Conservation (phyloP, 2,797 vertebrate species). For the Spinibarbus caldwelli region DNA sequence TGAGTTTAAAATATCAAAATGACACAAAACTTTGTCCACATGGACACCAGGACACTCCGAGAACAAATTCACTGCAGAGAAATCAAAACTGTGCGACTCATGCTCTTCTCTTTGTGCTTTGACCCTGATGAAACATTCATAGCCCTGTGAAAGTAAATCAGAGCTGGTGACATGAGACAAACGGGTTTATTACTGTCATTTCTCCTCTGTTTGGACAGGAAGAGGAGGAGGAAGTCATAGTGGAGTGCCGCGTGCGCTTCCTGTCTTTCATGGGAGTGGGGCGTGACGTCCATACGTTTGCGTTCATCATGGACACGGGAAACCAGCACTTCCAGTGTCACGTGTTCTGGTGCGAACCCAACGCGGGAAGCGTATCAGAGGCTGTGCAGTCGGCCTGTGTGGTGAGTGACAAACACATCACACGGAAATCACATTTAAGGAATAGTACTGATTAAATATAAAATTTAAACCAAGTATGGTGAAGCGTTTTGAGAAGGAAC, state of each 20-base stretch:
- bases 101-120: background rate
- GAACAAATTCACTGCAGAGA: background rate
- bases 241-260: slow-evolving; percentile 96
- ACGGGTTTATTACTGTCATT: slow-evolving; percentile 42
- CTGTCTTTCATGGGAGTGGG: slow-evolving; percentile 98
- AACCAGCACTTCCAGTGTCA: slow-evolving; percentile 97
- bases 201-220: slow-evolving; percentile 64
- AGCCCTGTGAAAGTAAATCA: background rate
- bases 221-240: slow-evolving; percentile 90
- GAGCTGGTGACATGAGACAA: background rate
- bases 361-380: slow-evolving; percentile 92
- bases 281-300: slow-evolving; percentile 91
- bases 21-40: background rate
- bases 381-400: slow-evolving; percentile 97
- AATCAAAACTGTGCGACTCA: background rate
- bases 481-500: background rate
- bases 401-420: slow-evolving; percentile 76
- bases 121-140: background rate
- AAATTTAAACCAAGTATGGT: background rate
- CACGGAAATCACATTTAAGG: background rate
- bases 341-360: slow-evolving; percentile 96
- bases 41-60: background rate
- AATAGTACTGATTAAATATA: background rate
- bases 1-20: background rate
- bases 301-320: slow-evolving; percentile 98